A percentile compares a stretch with the other conserved stretches of the same genome.
These are phyloP conservation scores for Apamea crenata DNA, from an alignment of 2,888 invertebrate species.

Conservation along the genomic window DNA sequence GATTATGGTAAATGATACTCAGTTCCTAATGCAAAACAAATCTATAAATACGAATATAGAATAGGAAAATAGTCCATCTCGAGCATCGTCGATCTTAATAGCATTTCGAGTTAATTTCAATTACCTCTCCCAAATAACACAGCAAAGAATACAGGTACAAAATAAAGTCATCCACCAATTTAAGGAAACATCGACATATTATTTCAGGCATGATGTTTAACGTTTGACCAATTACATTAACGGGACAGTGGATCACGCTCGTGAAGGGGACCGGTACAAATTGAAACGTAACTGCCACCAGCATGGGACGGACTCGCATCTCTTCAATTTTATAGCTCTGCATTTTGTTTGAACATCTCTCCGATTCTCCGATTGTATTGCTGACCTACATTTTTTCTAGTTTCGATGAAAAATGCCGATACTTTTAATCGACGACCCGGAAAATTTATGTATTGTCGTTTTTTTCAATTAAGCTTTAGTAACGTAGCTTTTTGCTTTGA, in stretches of 20 bases:
- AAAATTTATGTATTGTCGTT: constrained; percentile 23
- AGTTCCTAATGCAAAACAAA: too few species aligned
- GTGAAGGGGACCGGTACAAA: constrained; percentile 53
- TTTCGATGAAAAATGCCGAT: constrained; percentile 42
- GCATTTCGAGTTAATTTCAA: background rate
- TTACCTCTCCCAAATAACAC: background rate
- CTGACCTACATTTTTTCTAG: constrained; percentile 60
- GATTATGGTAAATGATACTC: too few species aligned
- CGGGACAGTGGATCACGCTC: constrained; percentile 48
- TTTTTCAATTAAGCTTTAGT: constrained; percentile 30
- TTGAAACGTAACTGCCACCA: constrained; percentile 59
- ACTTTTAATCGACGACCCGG: constrained; percentile 44
- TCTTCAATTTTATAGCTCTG: constrained; percentile 63
- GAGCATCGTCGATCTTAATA: background rate
- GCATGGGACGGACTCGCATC: constrained; percentile 27
- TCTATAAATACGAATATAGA: too few species aligned
- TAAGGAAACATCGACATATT: constrained; percentile 42
- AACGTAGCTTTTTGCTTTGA: constrained; percentile 12
- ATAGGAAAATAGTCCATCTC: too few species aligned
- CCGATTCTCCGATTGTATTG: constrained; percentile 59
- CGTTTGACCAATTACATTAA: constrained; percentile 62
- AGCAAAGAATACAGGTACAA: constrained; percentile 15
- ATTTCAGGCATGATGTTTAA: constrained; percentile 54
- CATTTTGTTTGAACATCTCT: constrained; percentile 65
- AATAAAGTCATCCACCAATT: constrained; percentile 30